phyloP scores from a whole-genome alignment of 2,888 invertebrate species.

The Polymixis lichenea region DNA sequence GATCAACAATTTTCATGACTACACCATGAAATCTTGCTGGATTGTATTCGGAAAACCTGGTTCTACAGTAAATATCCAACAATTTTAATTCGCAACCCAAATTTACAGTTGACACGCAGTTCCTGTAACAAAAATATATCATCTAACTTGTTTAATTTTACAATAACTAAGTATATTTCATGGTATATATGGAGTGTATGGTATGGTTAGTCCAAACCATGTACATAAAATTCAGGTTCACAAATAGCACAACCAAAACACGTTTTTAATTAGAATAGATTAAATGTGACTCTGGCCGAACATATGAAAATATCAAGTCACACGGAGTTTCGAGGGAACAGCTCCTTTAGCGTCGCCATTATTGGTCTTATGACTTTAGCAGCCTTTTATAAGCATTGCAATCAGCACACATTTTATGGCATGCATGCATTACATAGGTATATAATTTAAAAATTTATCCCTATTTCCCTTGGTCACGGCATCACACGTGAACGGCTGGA shows the following conservation, averaged over 20 bases:
- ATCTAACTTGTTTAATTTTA: not conserved
- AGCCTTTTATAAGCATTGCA: no score
- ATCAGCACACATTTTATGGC: no score
- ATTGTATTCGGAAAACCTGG: conserved; percentile 96
- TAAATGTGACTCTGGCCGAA: no score
- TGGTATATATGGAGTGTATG: not conserved
- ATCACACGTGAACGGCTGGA: no score
- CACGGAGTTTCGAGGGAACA: no score
- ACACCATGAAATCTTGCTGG: conserved; percentile 95
- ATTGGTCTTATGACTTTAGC: no score
- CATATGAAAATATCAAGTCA: no score
- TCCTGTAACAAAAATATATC: conserved; percentile 88
- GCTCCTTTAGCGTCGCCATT: no score
- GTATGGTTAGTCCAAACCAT: not conserved
- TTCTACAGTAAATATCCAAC: conserved; percentile 94
- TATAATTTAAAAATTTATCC: no score
- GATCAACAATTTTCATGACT: conserved; percentile 95
- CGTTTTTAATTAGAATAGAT: no score
- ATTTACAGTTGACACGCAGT: conserved; percentile 95
- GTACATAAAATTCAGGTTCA: not conserved
- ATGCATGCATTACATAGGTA: no score
- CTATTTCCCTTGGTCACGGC: no score
- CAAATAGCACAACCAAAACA: not conserved
- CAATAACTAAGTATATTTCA: not conserved
- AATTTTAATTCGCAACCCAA: conserved; percentile 93